Evolutionary conservation across 2,113 vertebrate species (phyloP), one percentile per base, ranked within the genome.

Genomic region (Aldabrachelys gigantea): DNA sequence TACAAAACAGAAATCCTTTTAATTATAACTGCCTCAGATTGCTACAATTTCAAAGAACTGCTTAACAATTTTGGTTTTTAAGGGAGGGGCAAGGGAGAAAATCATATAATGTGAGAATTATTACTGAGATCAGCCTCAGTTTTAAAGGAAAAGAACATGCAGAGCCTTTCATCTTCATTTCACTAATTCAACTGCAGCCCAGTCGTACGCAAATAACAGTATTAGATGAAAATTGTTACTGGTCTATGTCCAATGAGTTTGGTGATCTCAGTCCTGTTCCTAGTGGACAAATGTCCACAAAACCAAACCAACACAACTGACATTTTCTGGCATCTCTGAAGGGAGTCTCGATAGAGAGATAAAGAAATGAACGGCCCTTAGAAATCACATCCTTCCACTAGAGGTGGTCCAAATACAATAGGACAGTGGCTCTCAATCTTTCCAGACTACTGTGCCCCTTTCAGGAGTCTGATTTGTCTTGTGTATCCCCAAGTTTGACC

Each of bases 1-100:
- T 95, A 90, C 76, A 83, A 92, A 93, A 89, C 6, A 92, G 25
- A 94, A 75, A 6, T 78, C 76, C 54, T 90, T 90, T 94, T 62
- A 80, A 52, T 49, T 84, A 87, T 35, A 84, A 87, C 85, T 87
- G 94, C 76, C 85, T 1, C 1, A 85, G 80, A 94, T 91, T 6
- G 82, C 11, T 78, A 80, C 56, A 4, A 0, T 56, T 19, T 22
- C 35, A 17, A 69, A 8, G 6, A 69, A 69, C 16, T 69, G 31
- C 31, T 69, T 19, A 69, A n/a, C 35, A 69, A 69, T 75, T 75
- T 25, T 44, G 9, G 19, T 76, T 76, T 44, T 76, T 44, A 76
- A 44, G n/a, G 62, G 62, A 69, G 35, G 62, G 35, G 13, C 3
- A 8, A 69, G 31, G 35, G 35, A 69, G 31, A 69, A 69, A 69